Percentiles rank a stretch among this genome's conserved stretches.
These are phyloP conservation scores for Hirtodrosophila alboralis DNA, from an alignment of 2,888 invertebrate genomes.

Conservation along the genomic window DNA sequence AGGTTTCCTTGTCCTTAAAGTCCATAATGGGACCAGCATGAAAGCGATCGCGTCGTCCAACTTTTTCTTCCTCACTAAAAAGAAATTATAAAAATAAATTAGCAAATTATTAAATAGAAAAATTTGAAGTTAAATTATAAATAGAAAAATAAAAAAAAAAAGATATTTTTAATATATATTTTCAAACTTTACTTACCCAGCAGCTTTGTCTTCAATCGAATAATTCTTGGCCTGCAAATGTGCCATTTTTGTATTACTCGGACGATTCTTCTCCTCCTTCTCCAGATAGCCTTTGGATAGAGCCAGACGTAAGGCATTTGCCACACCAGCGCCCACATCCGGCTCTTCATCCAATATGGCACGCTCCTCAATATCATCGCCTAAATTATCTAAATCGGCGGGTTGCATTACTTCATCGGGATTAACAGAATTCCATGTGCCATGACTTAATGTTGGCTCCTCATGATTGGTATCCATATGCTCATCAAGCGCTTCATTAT, in stretches of 20 bases:
- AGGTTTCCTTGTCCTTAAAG: constrained; percentile 95
- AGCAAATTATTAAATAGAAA: background rate
- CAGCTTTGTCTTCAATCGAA: constrained; percentile 91
- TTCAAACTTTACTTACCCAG: constrained; percentile 86
- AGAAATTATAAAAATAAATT: constrained; percentile 20
- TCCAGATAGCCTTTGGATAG: constrained; percentile 97
- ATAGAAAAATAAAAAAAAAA: too few relatives aligned
- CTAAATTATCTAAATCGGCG: constrained; percentile 84
- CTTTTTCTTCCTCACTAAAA: constrained; percentile 91
- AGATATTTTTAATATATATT: too few relatives aligned
- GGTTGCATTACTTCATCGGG: constrained; percentile 84
- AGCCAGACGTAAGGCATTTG: constrained; percentile 94
- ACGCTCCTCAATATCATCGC: constrained; percentile 83
- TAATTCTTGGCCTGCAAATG: constrained; percentile 92
- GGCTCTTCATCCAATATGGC: constrained; percentile 94
- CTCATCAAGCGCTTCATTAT: constrained; percentile 82
- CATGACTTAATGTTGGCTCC: constrained; percentile 85
- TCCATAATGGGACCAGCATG: constrained; percentile 92
- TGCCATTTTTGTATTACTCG: constrained; percentile 89
- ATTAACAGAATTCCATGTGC: constrained; percentile 94
- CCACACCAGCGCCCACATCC: constrained; percentile 95
- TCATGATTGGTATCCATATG: constrained; percentile 82
- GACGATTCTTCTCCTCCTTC: constrained; percentile 90
- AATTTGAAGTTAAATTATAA: too few relatives aligned
- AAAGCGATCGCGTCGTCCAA: constrained; percentile 90